Base-by-base conservation (phyloP, 2,797 vertebrate species). In the Cetoscarus ocellatus region DNA sequence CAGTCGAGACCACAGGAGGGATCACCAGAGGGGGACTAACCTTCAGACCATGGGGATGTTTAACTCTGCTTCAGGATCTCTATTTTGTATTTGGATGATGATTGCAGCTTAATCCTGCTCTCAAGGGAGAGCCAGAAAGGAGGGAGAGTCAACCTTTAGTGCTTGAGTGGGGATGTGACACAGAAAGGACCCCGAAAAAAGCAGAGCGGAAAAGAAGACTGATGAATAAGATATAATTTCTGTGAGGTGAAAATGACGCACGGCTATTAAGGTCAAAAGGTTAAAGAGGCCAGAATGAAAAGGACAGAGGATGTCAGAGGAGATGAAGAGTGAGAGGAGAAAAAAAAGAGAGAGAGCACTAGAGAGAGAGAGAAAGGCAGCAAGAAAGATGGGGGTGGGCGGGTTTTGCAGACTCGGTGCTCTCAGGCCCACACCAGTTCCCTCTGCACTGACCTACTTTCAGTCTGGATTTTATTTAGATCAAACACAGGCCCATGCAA, bases 371-470 rank as follows among this genome's bases (percentile, higher is more conserved):
- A 59, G 77, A 12, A 67, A 67, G 75, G 43, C 58, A 70, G 64
- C 50, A 55, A 77, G 80, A 54, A 78, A 79, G 71, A 84, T 72
- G 85, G 78, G 88, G 82, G 81, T 85, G 80, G 86, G 85, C 34
- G 85, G 70, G 85, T 80, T 80, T 80, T 80, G 85, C 88, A 93
- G 90, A 90, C 88, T 81, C 60, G 18, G 85, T 83, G 89, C 87
- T 92, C 88, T 90, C 87, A 88, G 86, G 89, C 90, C 83, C 88
- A 90, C 91, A 93, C 91, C 91, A 93, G 91, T 88, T 92, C 90
- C 90, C 88, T 86, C 81, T 90, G 86, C 75, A 57, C 84, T 94
- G 92, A 94, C 93, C 94, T 94, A 94, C 93, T 94, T 95, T 93
- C 84, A 47, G 68, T 79, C 86, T 79, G 88, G 86, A 91, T 90